Conservation (phyloP, 2,888 invertebrate species). For the Ophion slaviceki region DNA sequence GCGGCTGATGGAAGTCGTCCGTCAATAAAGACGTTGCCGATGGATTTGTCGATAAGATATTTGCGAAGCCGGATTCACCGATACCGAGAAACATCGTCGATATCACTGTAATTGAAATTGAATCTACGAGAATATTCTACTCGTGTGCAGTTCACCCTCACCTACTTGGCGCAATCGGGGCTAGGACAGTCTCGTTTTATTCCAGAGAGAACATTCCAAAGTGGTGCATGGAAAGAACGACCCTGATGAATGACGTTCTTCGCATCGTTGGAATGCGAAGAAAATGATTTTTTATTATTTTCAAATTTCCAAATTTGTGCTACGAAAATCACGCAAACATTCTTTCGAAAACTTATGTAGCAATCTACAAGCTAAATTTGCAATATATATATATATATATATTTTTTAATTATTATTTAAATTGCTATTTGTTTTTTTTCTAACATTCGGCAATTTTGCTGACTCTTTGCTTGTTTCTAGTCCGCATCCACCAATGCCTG, state of each 20-base stretch:
- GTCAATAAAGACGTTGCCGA: constrained; percentile 33
- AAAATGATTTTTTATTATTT: no score
- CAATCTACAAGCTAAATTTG: no score
- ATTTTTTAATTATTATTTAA: no score
- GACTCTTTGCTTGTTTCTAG: no score
- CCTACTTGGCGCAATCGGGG: neutral
- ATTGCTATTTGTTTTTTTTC: no score
- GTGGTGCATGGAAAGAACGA: neutral
- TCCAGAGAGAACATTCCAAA: neutral
- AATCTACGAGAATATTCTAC: neutral
- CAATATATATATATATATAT: no score
- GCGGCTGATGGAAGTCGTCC: constrained; percentile 21
- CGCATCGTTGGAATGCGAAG: no score
- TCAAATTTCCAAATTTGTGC: no score
- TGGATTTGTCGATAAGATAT: constrained; percentile 5
- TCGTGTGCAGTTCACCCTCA: neutral
- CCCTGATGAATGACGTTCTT: neutral
- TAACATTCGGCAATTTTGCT: no score
- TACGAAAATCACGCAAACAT: no score
- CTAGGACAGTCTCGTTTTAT: neutral
- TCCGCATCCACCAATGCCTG: no score
- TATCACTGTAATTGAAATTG: neutral
- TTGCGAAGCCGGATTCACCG: neutral
- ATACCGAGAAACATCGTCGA: constrained; percentile 23
- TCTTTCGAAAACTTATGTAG: no score